These are phyloP conservation scores for Phoebastria nigripes DNA, from an alignment of 2,797 vertebrate genomes.

Conservation along the genomic window DNA sequence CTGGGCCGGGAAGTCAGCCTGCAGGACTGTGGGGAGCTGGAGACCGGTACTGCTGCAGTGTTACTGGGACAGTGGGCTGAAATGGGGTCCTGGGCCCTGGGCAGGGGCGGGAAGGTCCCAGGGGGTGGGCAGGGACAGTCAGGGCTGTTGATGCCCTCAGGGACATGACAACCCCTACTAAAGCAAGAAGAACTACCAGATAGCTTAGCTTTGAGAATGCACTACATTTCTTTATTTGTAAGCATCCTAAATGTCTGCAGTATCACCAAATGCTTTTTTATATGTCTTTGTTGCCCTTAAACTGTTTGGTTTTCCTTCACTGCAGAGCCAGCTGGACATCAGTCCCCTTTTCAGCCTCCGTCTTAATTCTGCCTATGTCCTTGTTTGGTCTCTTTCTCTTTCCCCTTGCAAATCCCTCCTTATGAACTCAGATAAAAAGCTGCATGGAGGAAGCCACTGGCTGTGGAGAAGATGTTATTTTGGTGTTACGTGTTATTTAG, in stretches of 20 bases:
- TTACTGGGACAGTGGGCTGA: background rate
- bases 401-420: background rate
- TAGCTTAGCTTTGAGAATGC: background rate
- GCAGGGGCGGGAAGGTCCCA: too few species aligned
- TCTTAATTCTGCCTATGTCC: background rate
- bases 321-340: background rate
- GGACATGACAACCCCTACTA: background rate
- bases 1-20: rapidly evolving
- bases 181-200: background rate
- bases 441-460: background rate
- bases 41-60: rapidly evolving
- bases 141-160: background rate
- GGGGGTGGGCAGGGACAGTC: background rate
- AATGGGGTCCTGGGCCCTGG: background rate
- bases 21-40: background rate
- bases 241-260: background rate
- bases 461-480: background rate
- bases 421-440: background rate
- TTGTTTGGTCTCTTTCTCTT: background rate
- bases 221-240: background rate
- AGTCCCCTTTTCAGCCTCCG: background rate
- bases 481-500: background rate
- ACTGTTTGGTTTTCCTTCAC: background rate
- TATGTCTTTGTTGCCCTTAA: background rate
- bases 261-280: background rate